These are phyloP conservation scores for Dicerorhinus sumatrensis DNA, from an alignment of 2,113 vertebrate species.

Conservation along the genomic window DNA sequence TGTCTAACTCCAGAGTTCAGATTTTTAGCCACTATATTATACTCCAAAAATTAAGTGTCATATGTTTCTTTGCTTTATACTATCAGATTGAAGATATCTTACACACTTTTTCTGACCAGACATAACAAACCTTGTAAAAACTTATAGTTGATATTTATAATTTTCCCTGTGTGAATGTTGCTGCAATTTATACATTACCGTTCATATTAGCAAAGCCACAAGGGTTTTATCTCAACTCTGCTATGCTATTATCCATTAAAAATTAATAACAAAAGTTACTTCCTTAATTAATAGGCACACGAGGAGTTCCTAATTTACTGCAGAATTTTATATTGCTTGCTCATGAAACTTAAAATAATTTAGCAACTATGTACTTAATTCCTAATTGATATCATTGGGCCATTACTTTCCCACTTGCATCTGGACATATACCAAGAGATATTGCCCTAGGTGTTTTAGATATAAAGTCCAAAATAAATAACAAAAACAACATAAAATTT, in stretches of 20 bases:
- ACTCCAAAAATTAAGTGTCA: not conserved
- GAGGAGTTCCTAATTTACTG: conserved; percentile 79
- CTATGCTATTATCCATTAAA: conserved; percentile 73
- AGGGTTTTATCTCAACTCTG: conserved; percentile 67
- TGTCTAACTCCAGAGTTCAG: not conserved
- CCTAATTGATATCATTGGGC: conserved; percentile 81
- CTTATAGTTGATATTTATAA: not conserved
- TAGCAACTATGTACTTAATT: conserved; percentile 83
- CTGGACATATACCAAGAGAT: conserved; percentile 66
- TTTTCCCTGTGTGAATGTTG: conserved; percentile 44
- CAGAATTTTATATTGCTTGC: conserved; percentile 77
- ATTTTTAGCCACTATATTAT: not conserved
- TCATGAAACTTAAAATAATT: conserved; percentile 84
- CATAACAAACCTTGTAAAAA: not conserved
- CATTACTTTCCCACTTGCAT: conserved; percentile 77
- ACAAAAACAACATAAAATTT: not conserved
- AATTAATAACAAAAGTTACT: conserved; percentile 85
- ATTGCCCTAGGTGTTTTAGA: conserved; percentile 46
- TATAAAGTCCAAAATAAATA: not conserved
- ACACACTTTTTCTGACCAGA: not conserved
- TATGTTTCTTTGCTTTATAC: not conserved
- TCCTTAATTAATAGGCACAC: conserved; percentile 84
- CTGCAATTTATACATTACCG: conserved; percentile 27
- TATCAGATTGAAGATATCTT: not conserved
- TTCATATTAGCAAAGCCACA: conserved; percentile 63